Percentiles rank a stretch among this genome's conserved stretches.
phyloP scores from a whole-genome alignment of 2,113 vertebrate genomes.

The Riparia riparia region DNA sequence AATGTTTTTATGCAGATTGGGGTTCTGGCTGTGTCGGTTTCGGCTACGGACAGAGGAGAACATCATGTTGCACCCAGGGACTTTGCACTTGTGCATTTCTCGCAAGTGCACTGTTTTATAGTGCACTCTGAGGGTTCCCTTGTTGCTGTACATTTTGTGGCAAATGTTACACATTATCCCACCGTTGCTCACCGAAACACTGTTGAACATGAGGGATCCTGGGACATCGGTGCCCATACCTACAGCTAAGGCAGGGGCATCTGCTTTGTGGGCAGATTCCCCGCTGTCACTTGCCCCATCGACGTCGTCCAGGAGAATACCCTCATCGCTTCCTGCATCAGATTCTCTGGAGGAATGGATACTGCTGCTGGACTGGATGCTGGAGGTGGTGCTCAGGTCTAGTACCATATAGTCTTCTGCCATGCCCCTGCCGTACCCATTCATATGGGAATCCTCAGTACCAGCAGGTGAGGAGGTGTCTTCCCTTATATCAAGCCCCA shows the following conservation, averaged over 20 bases:
- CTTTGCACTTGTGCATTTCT: slow-evolving; percentile 99
- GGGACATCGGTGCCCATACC: slow-evolving; percentile 76
- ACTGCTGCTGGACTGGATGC: slow-evolving; percentile 95
- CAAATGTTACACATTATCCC: slow-evolving; percentile 98
- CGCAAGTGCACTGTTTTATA: slow-evolving; percentile 99
- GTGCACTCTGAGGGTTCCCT: slow-evolving; percentile 97
- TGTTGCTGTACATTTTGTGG: slow-evolving; percentile 99
- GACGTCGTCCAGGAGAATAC: slow-evolving; percentile 94
- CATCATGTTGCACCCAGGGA: slow-evolving; percentile 98
- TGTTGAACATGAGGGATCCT: slow-evolving; percentile 85
- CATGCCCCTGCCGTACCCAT: slow-evolving; percentile 88
- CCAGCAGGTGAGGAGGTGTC: slow-evolving; percentile 86
- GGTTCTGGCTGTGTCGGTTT: slow-evolving; percentile 99
- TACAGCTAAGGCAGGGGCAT: slow-evolving; percentile 74
- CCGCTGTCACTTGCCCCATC: slow-evolving; percentile 94
- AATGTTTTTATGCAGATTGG: slow-evolving; percentile 98
- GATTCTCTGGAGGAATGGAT: slow-evolving; percentile 95
- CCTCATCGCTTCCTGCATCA: slow-evolving; percentile 95
- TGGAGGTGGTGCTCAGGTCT: slow-evolving; percentile 96
- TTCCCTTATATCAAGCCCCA: slow-evolving; percentile 88
- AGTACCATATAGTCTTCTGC: slow-evolving; percentile 95
- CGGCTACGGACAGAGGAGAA: slow-evolving; percentile 98
- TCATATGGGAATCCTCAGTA: slow-evolving; percentile 89
- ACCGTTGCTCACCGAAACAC: slow-evolving; percentile 83
- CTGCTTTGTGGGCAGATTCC: slow-evolving; percentile 83